Percentiles rank a stretch among this genome's conserved stretches.
These are phyloP conservation scores for Glandiceps talaboti DNA, from an alignment of 53 echinoderm and acorn worm genomes.

Conservation along the genomic window DNA sequence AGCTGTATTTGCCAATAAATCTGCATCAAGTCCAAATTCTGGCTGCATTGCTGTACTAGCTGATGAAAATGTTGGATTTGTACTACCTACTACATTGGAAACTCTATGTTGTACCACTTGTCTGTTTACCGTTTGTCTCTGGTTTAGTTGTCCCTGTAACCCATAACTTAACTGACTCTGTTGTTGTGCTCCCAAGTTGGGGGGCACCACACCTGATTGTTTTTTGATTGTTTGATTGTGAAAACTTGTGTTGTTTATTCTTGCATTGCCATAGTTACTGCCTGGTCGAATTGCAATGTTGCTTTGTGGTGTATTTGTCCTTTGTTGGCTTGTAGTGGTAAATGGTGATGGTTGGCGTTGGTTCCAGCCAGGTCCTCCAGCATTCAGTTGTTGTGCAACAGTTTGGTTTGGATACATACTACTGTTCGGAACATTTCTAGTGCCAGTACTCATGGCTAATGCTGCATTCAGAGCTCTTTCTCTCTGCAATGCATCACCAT, in stretches of 20 bases:
- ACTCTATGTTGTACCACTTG: neutral
- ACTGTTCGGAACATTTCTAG: neutral
- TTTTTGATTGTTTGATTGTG: neutral
- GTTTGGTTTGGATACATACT: neutral
- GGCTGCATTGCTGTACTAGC: neutral
- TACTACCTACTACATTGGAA: neutral
- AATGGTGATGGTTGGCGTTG: neutral
- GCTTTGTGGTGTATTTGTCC: neutral
- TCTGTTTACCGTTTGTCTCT: conserved; percentile 3
- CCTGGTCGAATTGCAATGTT: neutral
- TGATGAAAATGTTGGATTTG: neutral
- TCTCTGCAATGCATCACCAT: neutral
- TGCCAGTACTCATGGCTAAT: neutral
- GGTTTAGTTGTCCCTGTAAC: neutral
- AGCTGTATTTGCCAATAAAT: neutral
- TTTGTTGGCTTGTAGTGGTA: neutral
- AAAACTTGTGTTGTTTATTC: neutral
- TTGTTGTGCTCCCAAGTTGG: neutral
- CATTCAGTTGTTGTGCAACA: neutral
- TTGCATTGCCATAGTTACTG: neutral
- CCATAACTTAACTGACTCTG: neutral
- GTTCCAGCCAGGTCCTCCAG: neutral
- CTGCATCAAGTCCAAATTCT: neutral
- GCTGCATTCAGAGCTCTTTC: neutral
- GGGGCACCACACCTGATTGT: neutral